Base-by-base conservation (phyloP, 2,797 vertebrate species). In the Falco berigora region DNA sequence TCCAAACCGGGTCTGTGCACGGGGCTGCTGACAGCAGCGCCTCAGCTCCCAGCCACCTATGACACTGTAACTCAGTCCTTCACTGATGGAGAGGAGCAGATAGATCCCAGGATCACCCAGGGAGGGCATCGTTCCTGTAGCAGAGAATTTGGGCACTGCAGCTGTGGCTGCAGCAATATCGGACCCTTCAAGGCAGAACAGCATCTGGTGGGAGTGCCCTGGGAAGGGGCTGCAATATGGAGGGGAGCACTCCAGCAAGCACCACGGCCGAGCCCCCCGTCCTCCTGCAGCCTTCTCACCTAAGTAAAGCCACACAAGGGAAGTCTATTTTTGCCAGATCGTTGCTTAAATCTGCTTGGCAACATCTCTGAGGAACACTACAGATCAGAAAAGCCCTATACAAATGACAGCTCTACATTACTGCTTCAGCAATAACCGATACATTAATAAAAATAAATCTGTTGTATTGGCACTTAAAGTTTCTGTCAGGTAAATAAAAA, bases 161-260 rank as follows among this genome's bases (percentile, higher is more conserved):
- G n/a, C 12, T 16, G 53, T 34, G 61, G 25, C 10, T 67, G 52
- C 12, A 38, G 36, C 1, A 2, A 20, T 46, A 12, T 22, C 67
- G 68, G 71, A 68, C 27, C 14, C 6, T 32, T 20, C 1, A 0
- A 62, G 22, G 23, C 73, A 78, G 21, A 36, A 27, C 46, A 9
- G 53, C 40, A 12, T 22, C 40, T 2, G 0, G 4, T 10, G 30
- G 1, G 0, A 7, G 6, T 30, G 58, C 20, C 34, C 44, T 44
- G n/a, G 52, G 22, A 78, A 61, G 34, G 25, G 36, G 6, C 30
- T 77, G 52, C 5, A 19, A 36, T 49, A 44, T 0, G 1, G 28
- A 24, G n/a, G 19, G 13, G 14, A 68, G 7, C 4, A 1, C 25
- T 67, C 61, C 28, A 42, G 21, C 19, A 36, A 76, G 53, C 15